Evolutionary conservation across 2,113 vertebrate species (phyloP).

Genomic region (Chaenocephalus aceratus): DNA sequence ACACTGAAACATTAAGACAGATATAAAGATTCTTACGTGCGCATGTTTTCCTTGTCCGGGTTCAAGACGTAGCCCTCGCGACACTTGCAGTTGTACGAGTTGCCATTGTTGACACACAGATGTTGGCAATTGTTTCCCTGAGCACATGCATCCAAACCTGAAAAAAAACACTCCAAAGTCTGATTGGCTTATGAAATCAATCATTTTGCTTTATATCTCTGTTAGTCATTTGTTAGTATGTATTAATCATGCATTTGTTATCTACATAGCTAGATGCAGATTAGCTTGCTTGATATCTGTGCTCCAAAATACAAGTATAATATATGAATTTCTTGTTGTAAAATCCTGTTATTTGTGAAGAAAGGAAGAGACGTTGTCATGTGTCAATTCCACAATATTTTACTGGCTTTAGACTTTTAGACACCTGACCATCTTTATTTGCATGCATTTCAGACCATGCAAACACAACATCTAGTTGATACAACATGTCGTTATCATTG

Average conservation of each 20-base stretch:
- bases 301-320: conserved; percentile 6
- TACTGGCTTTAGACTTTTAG: background rate
- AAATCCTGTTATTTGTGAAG: background rate
- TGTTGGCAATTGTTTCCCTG: conserved; percentile 86
- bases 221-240: conserved; percentile 40
- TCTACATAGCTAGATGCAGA: conserved; percentile 33
- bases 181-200: conserved; percentile 62
- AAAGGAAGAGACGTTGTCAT: background rate
- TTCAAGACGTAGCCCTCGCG: conserved; percentile 84
- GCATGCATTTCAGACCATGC: conserved; percentile 7
- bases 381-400: background rate
- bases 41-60: conserved; percentile 86
- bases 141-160: conserved; percentile 84
- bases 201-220: background rate
- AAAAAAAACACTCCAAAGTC: conserved; percentile 56
- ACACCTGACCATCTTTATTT: background rate
- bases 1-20: conserved; percentile 1
- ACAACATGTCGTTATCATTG: background rate
- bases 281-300: conserved; percentile 50
- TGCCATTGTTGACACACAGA: conserved; percentile 80
- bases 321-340: background rate
- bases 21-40: conserved; percentile 76
- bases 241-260: background rate
- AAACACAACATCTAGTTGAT: conserved; percentile 21
- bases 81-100: conserved; percentile 84